Percentiles rank a stretch among this genome's conserved stretches.
These are phyloP conservation scores for Mycalesis mineus DNA, from an alignment of 2,888 invertebrate species.

Conservation along the genomic window DNA sequence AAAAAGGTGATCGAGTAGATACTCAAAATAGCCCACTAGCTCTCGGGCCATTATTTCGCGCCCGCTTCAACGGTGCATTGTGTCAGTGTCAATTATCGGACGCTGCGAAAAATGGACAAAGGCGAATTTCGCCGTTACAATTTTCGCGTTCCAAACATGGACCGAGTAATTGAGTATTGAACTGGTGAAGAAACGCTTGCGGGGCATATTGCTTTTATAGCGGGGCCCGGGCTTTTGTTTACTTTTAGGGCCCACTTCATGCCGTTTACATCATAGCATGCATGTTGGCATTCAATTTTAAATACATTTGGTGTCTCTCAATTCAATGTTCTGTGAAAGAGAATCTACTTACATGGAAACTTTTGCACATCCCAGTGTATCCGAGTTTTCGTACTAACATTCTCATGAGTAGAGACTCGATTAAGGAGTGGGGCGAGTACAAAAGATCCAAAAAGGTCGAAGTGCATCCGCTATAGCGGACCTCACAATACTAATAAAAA, in stretches of 20 bases:
- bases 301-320: too few relatives aligned
- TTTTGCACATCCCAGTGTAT: too few relatives aligned
- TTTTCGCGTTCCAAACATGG: conserved; percentile 27
- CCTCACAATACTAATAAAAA: too few relatives aligned
- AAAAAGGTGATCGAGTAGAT: background rate
- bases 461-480: too few relatives aligned
- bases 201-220: conserved; percentile 17
- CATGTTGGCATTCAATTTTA: background rate
- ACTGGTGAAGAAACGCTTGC: conserved; percentile 23
- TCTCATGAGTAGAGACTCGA: too few relatives aligned
- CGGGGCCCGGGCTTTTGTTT: background rate
- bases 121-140: conserved; percentile 31
- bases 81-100: conserved; percentile 35
- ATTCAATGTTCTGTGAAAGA: too few relatives aligned
- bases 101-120: conserved; percentile 32
- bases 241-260: background rate
- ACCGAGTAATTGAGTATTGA: conserved; percentile 28
- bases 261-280: background rate
- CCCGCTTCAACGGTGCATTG: conserved; percentile 28
- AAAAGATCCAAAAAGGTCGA: too few relatives aligned
- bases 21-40: background rate
- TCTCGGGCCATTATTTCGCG: background rate
- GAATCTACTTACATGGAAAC: too few relatives aligned
- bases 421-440: too few relatives aligned
- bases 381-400: too few relatives aligned